Conservation (phyloP, 2,797 vertebrate genomes). For the Manis javanica region DNA sequence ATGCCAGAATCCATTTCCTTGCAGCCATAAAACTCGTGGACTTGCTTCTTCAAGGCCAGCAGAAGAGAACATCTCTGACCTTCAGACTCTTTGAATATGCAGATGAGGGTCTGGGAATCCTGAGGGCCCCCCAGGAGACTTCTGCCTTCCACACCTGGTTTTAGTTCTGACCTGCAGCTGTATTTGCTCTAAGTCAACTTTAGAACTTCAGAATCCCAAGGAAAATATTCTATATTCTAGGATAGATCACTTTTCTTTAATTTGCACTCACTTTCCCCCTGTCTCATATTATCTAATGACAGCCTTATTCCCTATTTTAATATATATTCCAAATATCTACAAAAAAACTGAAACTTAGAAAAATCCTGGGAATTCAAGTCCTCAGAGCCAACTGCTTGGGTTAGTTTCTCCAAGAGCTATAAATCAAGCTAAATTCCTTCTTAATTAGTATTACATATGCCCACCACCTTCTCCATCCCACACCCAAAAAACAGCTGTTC, state of each 20-base stretch:
- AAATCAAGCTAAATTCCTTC: neutral
- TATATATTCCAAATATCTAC: neutral
- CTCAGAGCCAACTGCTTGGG: neutral
- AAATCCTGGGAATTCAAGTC: neutral
- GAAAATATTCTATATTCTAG: neutral
- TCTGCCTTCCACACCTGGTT: neutral
- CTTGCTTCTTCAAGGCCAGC: neutral
- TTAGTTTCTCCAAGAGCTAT: neutral
- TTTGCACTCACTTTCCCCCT: neutral
- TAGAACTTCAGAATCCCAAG: neutral
- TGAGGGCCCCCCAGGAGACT: neutral
- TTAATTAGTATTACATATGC: neutral
- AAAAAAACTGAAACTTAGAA: neutral
- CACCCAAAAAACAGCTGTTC: neutral
- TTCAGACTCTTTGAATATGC: neutral
- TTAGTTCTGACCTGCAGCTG: neutral
- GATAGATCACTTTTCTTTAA: neutral
- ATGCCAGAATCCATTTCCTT: neutral
- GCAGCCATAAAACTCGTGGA: neutral
- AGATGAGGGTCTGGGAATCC: fast-evolving
- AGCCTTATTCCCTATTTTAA: neutral
- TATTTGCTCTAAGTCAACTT: neutral
- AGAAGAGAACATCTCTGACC: neutral
- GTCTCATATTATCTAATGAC: neutral
- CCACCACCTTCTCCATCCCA: too few relatives aligned